These are phyloP conservation scores for Epinephelus cyanopodus DNA, from an alignment of 2,113 vertebrate species.

Conservation along the genomic window DNA sequence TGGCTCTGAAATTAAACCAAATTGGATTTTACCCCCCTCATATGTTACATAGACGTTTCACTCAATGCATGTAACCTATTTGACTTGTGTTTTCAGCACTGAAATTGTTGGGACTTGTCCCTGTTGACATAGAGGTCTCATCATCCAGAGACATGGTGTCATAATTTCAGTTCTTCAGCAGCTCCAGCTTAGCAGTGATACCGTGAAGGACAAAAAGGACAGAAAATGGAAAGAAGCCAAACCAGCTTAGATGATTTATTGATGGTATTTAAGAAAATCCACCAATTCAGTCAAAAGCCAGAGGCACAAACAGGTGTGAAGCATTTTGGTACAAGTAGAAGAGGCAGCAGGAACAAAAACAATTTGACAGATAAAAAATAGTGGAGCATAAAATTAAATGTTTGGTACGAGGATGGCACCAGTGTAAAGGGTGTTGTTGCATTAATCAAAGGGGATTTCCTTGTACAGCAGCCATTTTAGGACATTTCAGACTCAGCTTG, in stretches of 20 bases:
- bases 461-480: too few relatives aligned
- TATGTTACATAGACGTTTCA: background rate
- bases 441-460: background rate
- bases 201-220: background rate
- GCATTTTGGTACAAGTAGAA: background rate
- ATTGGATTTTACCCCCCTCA: background rate
- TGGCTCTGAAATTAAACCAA: background rate
- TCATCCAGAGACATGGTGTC: background rate
- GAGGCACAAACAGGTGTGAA: background rate
- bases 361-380: background rate
- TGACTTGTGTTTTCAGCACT: background rate
- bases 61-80: background rate
- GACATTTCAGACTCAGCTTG: too few relatives aligned
- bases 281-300: background rate
- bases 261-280: background rate
- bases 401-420: background rate
- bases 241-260: background rate
- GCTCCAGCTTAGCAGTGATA: background rate
- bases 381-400: background rate
- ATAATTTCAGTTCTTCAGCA: background rate
- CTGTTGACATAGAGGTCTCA: background rate
- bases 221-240: background rate
- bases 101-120: background rate
- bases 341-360: background rate
- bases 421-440: background rate